phyloP scores from a whole-genome alignment of 2,113 vertebrate genomes.

The Aviceda subcristata region DNA sequence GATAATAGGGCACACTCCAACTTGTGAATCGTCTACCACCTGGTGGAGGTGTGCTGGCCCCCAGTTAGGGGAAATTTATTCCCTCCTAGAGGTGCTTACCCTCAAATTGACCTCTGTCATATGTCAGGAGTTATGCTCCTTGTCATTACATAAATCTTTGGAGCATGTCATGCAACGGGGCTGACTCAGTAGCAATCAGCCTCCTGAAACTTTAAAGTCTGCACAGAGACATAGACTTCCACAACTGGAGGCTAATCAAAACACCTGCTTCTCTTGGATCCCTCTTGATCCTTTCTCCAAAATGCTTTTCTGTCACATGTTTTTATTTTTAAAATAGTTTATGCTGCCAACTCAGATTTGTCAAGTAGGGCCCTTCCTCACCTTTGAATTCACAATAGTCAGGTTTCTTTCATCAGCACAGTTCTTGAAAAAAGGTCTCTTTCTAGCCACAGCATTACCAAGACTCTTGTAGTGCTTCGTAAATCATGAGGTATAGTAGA shows the following conservation, averaged over 20 bases:
- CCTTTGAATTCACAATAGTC: background rate
- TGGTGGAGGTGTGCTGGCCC: background rate
- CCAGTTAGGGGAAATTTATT: background rate
- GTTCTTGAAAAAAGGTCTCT: background rate
- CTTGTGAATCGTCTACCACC: background rate
- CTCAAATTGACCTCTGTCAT: background rate
- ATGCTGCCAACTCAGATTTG: background rate
- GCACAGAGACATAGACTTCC: background rate
- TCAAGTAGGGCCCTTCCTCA: background rate
- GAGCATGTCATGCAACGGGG: background rate
- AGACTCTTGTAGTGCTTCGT: background rate
- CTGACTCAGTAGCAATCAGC: background rate
- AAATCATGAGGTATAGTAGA: background rate
- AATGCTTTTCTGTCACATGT: background rate
- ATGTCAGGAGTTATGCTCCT: background rate
- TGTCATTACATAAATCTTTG: background rate
- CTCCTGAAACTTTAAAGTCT: background rate
- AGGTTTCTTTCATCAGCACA: background rate
- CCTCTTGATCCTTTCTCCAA: background rate
- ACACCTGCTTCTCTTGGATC: background rate
- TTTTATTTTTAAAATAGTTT: background rate
- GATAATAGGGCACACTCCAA: background rate
- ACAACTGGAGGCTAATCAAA: background rate
- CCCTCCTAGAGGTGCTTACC: background rate
- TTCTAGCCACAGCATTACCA: background rate